A percentile compares a stretch with the other conserved stretches of the same genome.
phyloP scores from a whole-genome alignment of 1,140 invertebrate species.

The Frieseomelitta varia region DNA sequence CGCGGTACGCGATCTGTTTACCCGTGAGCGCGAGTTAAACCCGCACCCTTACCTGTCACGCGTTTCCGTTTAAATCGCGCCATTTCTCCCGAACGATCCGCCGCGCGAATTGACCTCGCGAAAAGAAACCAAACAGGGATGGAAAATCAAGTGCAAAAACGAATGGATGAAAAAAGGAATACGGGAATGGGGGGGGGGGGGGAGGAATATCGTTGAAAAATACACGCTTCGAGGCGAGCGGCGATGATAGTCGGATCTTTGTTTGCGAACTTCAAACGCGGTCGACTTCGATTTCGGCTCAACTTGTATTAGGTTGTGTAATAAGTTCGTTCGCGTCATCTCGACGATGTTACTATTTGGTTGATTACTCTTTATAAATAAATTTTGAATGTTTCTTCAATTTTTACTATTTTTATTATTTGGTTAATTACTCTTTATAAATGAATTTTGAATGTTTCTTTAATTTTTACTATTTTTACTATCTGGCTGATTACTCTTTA shows the following conservation, averaged over 20 bases:
- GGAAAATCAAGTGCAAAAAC: not conserved
- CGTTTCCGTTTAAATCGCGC: constrained; percentile 3
- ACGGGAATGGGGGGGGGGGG: not conserved
- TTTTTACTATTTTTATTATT: too few species aligned
- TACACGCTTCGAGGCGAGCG: not conserved
- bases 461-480: too few species aligned
- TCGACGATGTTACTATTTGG: too few species aligned
- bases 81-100: not conserved
- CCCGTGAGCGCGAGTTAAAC: not conserved
- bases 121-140: not conserved
- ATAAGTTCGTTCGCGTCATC: too few species aligned
- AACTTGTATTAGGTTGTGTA: too few species aligned
- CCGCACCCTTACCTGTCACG: not conserved
- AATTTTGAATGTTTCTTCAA: too few species aligned
- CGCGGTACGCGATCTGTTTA: not conserved
- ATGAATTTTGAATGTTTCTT: too few species aligned
- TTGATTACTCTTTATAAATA: too few species aligned
- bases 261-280: constrained; percentile 18
- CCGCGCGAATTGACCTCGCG: not conserved
- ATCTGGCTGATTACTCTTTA: too few species aligned
- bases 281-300: constrained; percentile 6
- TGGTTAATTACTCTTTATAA: too few species aligned
- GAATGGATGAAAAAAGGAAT: not conserved
- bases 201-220: constrained; percentile 8
- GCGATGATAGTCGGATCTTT: not conserved